Percentiles rank a stretch among this genome's conserved stretches.
Evolutionary conservation across 2,113 vertebrate genomes (phyloP).

Genomic region (Montifringilla adamsi): DNA sequence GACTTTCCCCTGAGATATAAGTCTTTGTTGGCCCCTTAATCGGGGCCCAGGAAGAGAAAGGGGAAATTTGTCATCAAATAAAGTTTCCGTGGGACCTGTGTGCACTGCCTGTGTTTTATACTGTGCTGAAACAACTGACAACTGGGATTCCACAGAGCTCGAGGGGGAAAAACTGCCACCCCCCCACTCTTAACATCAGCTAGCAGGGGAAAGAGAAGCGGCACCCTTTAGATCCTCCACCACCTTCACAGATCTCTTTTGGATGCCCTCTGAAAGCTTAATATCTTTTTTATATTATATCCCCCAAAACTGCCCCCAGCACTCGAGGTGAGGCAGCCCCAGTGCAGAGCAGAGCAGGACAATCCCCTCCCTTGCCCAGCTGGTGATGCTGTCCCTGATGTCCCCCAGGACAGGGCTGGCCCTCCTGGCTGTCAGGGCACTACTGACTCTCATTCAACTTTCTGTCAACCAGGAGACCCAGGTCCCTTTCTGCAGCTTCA

Average conservation of each 20-base stretch:
- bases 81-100: too few species aligned
- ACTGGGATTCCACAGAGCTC: too few species aligned
- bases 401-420: accelerated
- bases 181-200: too few species aligned
- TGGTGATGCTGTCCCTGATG: neutral
- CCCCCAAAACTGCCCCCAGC: neutral
- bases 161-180: too few species aligned
- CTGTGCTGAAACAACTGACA: too few species aligned
- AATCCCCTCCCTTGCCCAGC: accelerated
- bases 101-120: too few species aligned
- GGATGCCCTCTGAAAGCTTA: neutral
- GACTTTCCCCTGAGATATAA: too few species aligned
- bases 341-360: neutral
- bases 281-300: neutral
- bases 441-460: neutral
- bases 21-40: too few species aligned
- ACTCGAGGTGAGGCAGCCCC: accelerated
- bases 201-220: too few species aligned
- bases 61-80: too few species aligned
- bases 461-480: neutral
- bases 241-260: neutral
- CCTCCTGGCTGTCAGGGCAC: neutral
- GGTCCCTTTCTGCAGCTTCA: accelerated
- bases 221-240: too few species aligned
- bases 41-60: too few species aligned